Evolutionary conservation across 2,888 invertebrate species (phyloP).

Genomic region (Drosophila peninsularis): DNA sequence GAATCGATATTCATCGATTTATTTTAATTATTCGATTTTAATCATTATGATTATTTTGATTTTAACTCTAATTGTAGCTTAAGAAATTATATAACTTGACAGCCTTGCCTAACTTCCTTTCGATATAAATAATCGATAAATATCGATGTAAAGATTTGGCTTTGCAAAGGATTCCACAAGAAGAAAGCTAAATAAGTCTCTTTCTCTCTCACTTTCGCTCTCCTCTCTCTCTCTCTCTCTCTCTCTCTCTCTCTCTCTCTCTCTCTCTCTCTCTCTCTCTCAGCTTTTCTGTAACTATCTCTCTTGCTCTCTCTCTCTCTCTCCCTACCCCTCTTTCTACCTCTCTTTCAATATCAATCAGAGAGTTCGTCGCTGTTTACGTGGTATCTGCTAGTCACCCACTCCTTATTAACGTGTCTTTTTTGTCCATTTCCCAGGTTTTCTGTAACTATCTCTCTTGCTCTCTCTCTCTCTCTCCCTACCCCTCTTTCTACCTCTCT

Average conservation of each 20-base stretch:
- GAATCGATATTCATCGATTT: background rate
- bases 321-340: background rate
- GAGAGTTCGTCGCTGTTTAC: no score
- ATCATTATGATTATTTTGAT: background rate
- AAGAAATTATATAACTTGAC: no score
- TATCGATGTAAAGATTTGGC: background rate
- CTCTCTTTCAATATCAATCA: background rate
- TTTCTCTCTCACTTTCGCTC: no score
- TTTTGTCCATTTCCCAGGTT: constrained; percentile 26
- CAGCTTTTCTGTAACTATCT: background rate
- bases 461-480: background rate
- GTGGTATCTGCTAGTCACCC: background rate
- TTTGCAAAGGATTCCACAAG: no score
- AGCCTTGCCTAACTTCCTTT: no score
- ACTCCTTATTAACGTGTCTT: background rate
- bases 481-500: background rate
- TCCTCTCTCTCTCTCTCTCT: background rate
- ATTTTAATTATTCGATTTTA: background rate
- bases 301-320: background rate
- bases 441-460: no score
- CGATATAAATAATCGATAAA: no score
- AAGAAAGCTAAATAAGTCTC: no score
- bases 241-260: no score
- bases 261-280: background rate
- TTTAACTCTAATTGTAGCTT: background rate